Conservation (phyloP, 2,797 vertebrate genomes). For the Propithecus deckenii region DNA sequence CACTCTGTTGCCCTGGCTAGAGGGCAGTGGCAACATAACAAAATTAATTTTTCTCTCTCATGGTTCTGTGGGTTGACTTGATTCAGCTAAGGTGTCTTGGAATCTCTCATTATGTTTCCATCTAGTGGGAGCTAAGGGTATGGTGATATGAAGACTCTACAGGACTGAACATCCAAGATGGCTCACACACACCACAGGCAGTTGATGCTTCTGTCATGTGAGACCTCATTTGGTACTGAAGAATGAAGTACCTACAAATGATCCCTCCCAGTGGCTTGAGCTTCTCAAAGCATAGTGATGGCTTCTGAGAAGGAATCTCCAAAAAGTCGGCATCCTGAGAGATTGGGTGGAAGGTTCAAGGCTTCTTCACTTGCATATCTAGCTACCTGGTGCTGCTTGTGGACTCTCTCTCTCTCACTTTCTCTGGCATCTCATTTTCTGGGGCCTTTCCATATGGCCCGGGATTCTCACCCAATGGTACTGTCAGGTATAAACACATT, state of each 20-base stretch:
- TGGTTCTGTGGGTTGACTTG: not conserved
- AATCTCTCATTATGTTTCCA: not conserved
- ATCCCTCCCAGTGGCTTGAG: not conserved
- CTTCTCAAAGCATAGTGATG: not conserved
- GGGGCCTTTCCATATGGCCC: not conserved
- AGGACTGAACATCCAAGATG: not conserved
- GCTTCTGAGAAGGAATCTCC: not conserved
- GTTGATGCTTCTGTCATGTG: not conserved
- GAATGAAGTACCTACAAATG: not conserved
- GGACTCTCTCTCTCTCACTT: accelerated
- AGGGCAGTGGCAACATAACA: not conserved
- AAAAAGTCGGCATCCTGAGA: not conserved
- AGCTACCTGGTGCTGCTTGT: not conserved
- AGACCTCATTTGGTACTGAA: not conserved
- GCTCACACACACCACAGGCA: not conserved
- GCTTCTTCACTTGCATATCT: not conserved
- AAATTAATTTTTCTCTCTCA: not conserved
- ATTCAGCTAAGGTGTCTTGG: not conserved
- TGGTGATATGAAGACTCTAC: not conserved
- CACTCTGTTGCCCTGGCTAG: not conserved
- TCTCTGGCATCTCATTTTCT: not conserved
- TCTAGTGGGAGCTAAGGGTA: not conserved
- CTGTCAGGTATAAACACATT: not conserved
- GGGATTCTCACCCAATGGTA: not conserved
- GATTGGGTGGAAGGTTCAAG: not conserved